A percentile compares a stretch with the other conserved stretches of the same genome.
These are phyloP conservation scores for Platyscapa corneri DNA, from an alignment of 1,140 invertebrate species.

Conservation along the genomic window DNA sequence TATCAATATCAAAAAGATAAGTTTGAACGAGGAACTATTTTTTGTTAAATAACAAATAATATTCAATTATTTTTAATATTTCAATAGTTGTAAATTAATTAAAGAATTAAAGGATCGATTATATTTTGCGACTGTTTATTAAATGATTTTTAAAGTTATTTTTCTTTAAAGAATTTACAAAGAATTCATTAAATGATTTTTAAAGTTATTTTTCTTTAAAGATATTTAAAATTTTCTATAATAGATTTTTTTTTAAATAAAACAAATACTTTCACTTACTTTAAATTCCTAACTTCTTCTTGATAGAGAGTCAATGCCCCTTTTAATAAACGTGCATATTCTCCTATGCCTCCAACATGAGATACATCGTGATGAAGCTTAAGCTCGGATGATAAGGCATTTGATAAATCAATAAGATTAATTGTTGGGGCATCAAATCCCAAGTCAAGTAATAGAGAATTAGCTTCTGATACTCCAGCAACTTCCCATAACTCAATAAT, in stretches of 20 bases:
- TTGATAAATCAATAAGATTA: slow-evolving; percentile 81
- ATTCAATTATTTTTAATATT: no score
- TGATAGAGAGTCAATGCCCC: slow-evolving; percentile 77
- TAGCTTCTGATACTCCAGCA: slow-evolving; percentile 79
- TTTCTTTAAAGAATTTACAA: no score
- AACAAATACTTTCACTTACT: slow-evolving; percentile 64
- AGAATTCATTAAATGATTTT: not conserved
- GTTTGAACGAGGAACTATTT: no score
- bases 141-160: no score
- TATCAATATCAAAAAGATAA: not conserved
- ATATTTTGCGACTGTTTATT: no score
- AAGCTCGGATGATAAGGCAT: slow-evolving; percentile 84
- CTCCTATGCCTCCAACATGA: slow-evolving; percentile 66
- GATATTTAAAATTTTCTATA: slow-evolving; percentile 14
- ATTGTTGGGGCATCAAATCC: slow-evolving; percentile 81
- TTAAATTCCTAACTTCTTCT: slow-evolving; percentile 77
- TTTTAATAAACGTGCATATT: slow-evolving; percentile 74
- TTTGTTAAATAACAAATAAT: no score
- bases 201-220: not conserved
- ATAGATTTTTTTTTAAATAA: not conserved
- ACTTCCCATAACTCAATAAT: slow-evolving; percentile 84
- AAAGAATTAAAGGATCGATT: no score
- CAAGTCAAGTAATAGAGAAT: slow-evolving; percentile 79
- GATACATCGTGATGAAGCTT: slow-evolving; percentile 74
- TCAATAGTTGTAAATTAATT: no score